A percentile compares a stretch with the other conserved stretches of the same genome.
Conservation (phyloP, 2,888 invertebrate genomes). For the Eledone cirrhosa region DNA sequence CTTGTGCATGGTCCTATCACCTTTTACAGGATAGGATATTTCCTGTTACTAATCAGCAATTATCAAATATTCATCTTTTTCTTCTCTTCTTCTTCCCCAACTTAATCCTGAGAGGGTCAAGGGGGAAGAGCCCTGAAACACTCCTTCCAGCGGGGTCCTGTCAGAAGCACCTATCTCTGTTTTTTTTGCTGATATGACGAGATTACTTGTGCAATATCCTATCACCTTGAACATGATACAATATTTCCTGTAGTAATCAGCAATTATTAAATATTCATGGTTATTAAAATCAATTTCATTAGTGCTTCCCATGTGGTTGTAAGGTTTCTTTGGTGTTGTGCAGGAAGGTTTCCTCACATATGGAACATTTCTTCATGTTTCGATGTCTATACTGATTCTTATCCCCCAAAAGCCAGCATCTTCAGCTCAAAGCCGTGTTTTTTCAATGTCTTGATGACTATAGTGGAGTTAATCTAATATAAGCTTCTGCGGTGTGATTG, state of each 20-base stretch:
- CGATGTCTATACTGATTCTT: constrained; percentile 33
- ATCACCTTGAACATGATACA: constrained; percentile 22
- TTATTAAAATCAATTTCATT: constrained; percentile 33
- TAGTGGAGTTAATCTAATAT: constrained; percentile 34
- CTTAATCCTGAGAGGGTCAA: too few species aligned
- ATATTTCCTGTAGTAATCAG: constrained; percentile 32
- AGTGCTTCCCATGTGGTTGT: constrained; percentile 28
- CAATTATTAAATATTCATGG: constrained; percentile 30
- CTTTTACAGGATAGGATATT: too few species aligned
- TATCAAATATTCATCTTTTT: too few species aligned
- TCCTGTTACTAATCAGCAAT: too few species aligned
- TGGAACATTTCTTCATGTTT: too few species aligned
- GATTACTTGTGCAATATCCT: not conserved
- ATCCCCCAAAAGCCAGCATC: constrained; percentile 34
- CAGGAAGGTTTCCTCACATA: constrained; percentile 27
- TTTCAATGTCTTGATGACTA: constrained; percentile 33
- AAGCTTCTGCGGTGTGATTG: constrained; percentile 23
- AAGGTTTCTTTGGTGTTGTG: constrained; percentile 32
- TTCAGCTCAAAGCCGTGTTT: constrained; percentile 32
- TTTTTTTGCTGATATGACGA: too few species aligned
- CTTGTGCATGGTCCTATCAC: not conserved
- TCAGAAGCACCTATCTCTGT: too few species aligned
- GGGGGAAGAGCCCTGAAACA: too few species aligned
- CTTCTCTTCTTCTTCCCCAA: too few species aligned
- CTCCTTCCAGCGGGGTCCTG: too few species aligned